Conservation (phyloP, 2,113 vertebrate species). For the Etheostoma cragini region DNA sequence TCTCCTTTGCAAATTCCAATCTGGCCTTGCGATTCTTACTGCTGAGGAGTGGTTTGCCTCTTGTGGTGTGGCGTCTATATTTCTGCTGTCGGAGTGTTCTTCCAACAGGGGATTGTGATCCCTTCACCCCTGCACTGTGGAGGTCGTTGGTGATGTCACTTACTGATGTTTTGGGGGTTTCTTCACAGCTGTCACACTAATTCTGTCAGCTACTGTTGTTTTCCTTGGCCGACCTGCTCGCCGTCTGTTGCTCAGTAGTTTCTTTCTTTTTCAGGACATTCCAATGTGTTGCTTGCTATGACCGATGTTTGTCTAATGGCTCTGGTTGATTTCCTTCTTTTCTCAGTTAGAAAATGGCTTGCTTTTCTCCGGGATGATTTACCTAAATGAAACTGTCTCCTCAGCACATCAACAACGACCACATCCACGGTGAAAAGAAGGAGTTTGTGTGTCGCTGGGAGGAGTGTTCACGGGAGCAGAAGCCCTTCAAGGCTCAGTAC, state of each 20-base stretch:
- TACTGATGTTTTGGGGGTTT: too few species aligned
- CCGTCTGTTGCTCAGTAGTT: background rate
- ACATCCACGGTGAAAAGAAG: conserved; percentile 99
- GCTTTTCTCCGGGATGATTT: background rate
- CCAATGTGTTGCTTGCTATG: background rate
- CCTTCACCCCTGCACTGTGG: too few species aligned
- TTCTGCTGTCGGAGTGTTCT: too few species aligned
- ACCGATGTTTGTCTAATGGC: background rate
- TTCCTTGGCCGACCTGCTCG: too few species aligned
- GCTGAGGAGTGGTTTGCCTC: too few species aligned
- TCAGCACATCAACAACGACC: conserved; percentile 98
- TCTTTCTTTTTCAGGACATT: conserved; percentile 1
- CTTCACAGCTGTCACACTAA: too few species aligned
- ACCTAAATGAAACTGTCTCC: conserved; percentile 26
- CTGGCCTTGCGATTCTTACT: too few species aligned
- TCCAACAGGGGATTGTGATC: too few species aligned
- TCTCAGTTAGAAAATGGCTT: background rate
- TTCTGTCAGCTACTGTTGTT: too few species aligned
- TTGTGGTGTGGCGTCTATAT: too few species aligned
- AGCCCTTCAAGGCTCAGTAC: conserved; percentile 99
- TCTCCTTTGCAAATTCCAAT: too few species aligned
- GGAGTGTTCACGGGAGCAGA: conserved; percentile 96
- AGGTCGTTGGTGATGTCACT: too few species aligned
- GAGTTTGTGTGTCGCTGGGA: conserved; percentile 99
- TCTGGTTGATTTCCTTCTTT: background rate